phyloP scores from a whole-genome alignment of 2,113 vertebrate genomes.

The Kryptolebias marmoratus region DNA sequence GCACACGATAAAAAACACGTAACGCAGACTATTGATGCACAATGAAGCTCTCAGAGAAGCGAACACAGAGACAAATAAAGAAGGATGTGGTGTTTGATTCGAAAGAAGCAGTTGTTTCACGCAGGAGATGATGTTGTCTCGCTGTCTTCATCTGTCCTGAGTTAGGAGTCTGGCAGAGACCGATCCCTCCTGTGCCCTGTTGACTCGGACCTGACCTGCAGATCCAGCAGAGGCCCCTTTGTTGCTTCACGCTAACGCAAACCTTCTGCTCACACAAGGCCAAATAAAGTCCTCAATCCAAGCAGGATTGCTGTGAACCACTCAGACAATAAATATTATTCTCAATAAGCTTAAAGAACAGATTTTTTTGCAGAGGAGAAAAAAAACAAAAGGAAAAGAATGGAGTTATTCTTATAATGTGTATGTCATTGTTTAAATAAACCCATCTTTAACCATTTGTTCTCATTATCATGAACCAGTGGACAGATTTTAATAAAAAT shows the following conservation, averaged over 20 bases:
- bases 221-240: conserved; percentile 48
- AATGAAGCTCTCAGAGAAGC: conserved; percentile 20
- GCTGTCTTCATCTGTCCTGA: conserved; percentile 71
- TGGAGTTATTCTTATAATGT: no score
- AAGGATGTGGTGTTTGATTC: conserved; percentile 26
- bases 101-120: conserved; percentile 28
- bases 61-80: conserved; percentile 16
- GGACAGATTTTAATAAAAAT: no score
- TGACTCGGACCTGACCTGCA: conserved; percentile 65
- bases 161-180: conserved; percentile 64
- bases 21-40: conserved; percentile 18
- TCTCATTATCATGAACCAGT: no score
- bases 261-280: conserved; percentile 56
- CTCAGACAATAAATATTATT: not conserved
- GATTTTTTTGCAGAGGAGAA: no score
- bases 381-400: no score
- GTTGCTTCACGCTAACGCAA: conserved; percentile 71
- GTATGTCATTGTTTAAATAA: no score
- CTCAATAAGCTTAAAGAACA: not conserved
- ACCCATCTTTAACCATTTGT: no score
- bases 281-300: conserved; percentile 24
- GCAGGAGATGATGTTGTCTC: conserved; percentile 23
- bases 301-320: conserved; percentile 5
- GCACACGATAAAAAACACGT: conserved; percentile 43
- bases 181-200: conserved; percentile 65